Evolutionary conservation across 2,797 vertebrate genomes (phyloP).

Genomic region (Valencia hispanica): DNA sequence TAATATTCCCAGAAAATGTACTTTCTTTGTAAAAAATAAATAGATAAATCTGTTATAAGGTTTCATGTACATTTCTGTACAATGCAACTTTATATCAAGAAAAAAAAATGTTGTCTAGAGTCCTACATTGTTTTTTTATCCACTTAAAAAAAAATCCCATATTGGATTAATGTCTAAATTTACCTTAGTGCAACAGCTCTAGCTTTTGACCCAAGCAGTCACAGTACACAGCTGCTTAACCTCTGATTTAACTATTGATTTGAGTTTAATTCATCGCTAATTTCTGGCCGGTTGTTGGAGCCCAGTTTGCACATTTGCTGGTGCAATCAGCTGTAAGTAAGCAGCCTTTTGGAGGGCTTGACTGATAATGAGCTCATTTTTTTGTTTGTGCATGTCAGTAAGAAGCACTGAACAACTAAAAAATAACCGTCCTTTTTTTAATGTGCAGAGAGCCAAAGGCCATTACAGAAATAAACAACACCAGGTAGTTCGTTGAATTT

Average conservation of each 20-base stretch:
- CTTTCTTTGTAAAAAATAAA: not conserved
- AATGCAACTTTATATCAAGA: conserved; percentile 17
- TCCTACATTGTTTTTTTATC: conserved; percentile 26
- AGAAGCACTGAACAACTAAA: conserved; percentile 19
- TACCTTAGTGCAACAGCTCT: conserved; percentile 41
- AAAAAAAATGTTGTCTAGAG: not conserved
- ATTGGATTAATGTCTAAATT: conserved; percentile 20
- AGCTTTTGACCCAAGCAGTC: conserved; percentile 50
- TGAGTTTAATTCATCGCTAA: conserved; percentile 47
- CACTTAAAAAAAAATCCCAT: not conserved
- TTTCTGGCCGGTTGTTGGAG: conserved; percentile 23
- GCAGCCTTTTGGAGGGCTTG: conserved; percentile 15
- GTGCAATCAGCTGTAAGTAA: conserved; percentile 34
- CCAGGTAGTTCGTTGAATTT: conserved; percentile 19
- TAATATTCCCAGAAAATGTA: not conserved
- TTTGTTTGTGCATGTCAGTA: conserved; percentile 9
- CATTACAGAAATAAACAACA: conserved; percentile 38
- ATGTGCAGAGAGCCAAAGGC: conserved; percentile 25
- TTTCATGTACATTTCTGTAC: conserved; percentile 18
- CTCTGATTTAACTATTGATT: conserved; percentile 64
- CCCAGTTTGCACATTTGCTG: conserved; percentile 50
- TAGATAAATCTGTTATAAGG: conserved; percentile 38
- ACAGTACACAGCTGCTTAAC: conserved; percentile 43
- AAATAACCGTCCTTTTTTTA: conserved; percentile 42
- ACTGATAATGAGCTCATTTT: conserved; percentile 23